phyloP scores from a whole-genome alignment of 2,888 invertebrate genomes.

The Neocrepidodera transversa region DNA sequence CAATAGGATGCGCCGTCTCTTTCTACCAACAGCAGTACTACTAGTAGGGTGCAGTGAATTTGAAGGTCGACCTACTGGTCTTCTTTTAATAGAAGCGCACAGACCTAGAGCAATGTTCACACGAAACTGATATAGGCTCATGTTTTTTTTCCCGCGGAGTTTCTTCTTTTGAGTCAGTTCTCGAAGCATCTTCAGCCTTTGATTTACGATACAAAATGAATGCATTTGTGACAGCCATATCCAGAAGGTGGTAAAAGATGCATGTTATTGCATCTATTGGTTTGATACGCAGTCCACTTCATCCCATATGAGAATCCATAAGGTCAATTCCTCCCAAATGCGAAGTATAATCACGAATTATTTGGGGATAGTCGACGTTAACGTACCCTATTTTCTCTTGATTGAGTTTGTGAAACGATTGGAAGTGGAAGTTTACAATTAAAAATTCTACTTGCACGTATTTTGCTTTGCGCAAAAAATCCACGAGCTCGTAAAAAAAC shows the following conservation, averaged over 20 bases:
- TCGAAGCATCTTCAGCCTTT: constrained; percentile 1
- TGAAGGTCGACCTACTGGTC: not conserved
- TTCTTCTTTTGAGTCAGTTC: constrained; percentile 1
- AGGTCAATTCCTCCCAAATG: not conserved
- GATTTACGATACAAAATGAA: constrained; percentile 5
- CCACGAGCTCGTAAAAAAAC: constrained; percentile 14
- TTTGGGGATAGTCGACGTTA: not conserved
- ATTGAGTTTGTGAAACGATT: too few species aligned
- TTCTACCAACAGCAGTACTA: constrained; percentile 7
- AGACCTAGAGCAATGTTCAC: constrained; percentile 6
- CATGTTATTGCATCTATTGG: not conserved
- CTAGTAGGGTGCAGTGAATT: not conserved
- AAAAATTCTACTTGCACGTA: constrained; percentile 4
- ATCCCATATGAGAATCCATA: not conserved
- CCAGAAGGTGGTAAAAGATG: not conserved
- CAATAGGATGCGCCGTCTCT: not conserved
- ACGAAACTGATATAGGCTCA: constrained; percentile 13
- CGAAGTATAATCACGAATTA: not conserved
- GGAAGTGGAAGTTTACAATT: constrained; percentile 10
- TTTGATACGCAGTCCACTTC: not conserved
- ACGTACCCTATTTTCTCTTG: not conserved
- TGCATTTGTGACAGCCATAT: constrained; percentile 1
- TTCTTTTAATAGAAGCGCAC: constrained; percentile 7
- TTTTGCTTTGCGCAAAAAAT: constrained; percentile 1
- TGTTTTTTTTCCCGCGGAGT: not conserved